Evolutionary conservation across 2,888 invertebrate species (phyloP).

Genomic region (Cryptophagus acutangulus): DNA sequence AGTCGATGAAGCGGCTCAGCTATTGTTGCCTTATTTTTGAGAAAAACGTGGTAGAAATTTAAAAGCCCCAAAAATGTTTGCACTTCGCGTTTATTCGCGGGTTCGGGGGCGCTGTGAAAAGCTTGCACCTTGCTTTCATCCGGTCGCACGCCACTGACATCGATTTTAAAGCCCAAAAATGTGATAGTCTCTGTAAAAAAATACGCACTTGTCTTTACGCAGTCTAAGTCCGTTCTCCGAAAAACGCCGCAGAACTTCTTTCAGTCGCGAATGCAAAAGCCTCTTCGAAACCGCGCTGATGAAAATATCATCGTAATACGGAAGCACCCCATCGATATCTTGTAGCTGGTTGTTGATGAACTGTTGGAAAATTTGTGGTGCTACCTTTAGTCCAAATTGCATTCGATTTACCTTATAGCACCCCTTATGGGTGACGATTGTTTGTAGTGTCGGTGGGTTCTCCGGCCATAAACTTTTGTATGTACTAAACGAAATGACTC

Average conservation of each 20-base stretch:
- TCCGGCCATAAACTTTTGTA: not conserved
- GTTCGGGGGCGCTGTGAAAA: not conserved
- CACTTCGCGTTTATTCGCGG: slow-evolving; percentile 8
- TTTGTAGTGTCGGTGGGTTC: slow-evolving; percentile 22
- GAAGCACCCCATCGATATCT: slow-evolving; percentile 10
- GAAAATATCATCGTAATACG: slow-evolving; percentile 10
- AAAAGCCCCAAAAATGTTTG: slow-evolving; percentile 5
- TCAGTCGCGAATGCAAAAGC: not conserved
- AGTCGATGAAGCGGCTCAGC: slow-evolving; percentile 1
- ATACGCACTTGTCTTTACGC: slow-evolving; percentile 7
- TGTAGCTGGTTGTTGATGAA: slow-evolving; percentile 9
- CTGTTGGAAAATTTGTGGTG: slow-evolving; percentile 12
- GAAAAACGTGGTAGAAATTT: slow-evolving; percentile 9
- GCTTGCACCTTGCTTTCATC: slow-evolving; percentile 6
- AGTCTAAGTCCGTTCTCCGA: slow-evolving; percentile 4
- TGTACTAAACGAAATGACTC: not conserved
- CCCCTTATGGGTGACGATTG: slow-evolving; percentile 37
- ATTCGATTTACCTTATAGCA: slow-evolving; percentile 30
- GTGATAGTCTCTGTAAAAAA: not conserved
- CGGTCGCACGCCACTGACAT: slow-evolving; percentile 3
- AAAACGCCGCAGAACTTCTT: not conserved
- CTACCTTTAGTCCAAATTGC: slow-evolving; percentile 23
- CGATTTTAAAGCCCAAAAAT: slow-evolving; percentile 11
- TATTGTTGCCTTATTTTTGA: slow-evolving; percentile 4
- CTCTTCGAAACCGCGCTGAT: not conserved